A percentile compares a stretch with the other conserved stretches of the same genome.
Evolutionary conservation across 2,113 vertebrate species (phyloP).

Genomic region (Odocoileus hemionus): DNA sequence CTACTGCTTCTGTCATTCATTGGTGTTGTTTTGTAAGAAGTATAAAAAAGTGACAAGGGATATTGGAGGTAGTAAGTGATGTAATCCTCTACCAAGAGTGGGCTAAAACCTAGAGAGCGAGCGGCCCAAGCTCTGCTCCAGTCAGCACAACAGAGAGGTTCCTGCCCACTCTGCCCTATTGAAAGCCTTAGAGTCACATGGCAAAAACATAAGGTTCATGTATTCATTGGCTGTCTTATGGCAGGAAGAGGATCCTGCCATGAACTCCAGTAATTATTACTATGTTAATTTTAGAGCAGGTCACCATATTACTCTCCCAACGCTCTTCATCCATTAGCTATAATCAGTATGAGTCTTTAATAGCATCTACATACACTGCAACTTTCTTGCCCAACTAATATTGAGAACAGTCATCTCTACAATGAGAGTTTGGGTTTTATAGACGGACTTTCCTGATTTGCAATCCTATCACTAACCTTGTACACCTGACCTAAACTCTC

Average conservation of each 20-base stretch:
- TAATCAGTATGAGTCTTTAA: background rate
- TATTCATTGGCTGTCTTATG: background rate
- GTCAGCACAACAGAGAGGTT: background rate
- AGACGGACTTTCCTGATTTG: background rate
- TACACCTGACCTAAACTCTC: background rate
- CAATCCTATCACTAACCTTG: too few species aligned
- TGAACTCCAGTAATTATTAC: background rate
- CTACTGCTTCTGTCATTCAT: background rate
- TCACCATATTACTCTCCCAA: background rate
- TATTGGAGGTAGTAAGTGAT: background rate
- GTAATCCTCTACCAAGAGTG: background rate
- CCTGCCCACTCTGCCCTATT: background rate
- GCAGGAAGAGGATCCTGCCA: background rate
- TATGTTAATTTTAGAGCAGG: background rate
- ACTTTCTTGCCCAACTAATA: background rate
- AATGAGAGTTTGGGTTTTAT: background rate
- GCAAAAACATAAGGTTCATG: background rate
- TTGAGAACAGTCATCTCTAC: background rate
- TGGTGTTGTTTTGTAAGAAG: background rate
- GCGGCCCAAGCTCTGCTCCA: background rate
- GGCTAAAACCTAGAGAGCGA: background rate
- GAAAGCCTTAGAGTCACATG: background rate
- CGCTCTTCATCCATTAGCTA: background rate
- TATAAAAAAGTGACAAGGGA: background rate
- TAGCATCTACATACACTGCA: background rate